These are phyloP conservation scores for Hylyphantes graminicola DNA, from an alignment of 1,140 invertebrate genomes.

Conservation along the genomic window DNA sequence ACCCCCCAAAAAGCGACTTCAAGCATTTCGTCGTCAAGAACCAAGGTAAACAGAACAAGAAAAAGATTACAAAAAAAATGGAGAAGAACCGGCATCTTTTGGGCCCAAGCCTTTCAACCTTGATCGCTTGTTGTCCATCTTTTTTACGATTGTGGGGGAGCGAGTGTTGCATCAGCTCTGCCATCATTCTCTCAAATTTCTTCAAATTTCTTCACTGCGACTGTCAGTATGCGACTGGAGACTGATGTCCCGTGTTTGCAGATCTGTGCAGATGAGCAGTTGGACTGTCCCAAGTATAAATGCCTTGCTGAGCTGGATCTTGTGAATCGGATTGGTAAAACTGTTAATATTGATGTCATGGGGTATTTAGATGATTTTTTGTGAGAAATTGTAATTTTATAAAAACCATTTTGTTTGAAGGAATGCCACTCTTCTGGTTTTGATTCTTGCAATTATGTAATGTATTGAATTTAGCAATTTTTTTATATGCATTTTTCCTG, in stretches of 20 bases:
- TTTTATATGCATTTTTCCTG: no score
- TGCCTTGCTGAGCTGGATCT: constrained; percentile 49
- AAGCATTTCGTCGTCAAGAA: constrained; percentile 72
- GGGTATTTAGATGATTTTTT: constrained; percentile 57
- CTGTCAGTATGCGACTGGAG: constrained; percentile 22
- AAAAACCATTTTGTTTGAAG: neutral
- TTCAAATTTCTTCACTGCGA: no score
- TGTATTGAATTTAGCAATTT: no score
- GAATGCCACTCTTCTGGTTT: neutral
- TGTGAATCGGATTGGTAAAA: constrained; percentile 42
- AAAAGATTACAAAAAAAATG: constrained; percentile 66
- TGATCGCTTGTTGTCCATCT: constrained; percentile 88
- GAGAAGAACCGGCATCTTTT: constrained; percentile 67
- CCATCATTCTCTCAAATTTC: constrained; percentile 68
- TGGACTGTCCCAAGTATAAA: constrained; percentile 54
- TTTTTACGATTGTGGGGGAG: constrained; percentile 88
- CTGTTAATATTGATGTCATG: constrained; percentile 44
- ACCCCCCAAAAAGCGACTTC: constrained; percentile 87
- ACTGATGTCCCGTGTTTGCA: constrained; percentile 23
- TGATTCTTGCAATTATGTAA: no score
- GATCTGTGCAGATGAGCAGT: constrained; percentile 39
- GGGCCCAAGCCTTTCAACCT: constrained; percentile 86
- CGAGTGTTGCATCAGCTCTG: constrained; percentile 83
- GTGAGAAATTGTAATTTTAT: constrained; percentile 2
- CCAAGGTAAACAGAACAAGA: constrained; percentile 39